These are phyloP conservation scores for Phyllotreta cruciferae DNA, from an alignment of 2,888 invertebrate species.

Conservation along the genomic window DNA sequence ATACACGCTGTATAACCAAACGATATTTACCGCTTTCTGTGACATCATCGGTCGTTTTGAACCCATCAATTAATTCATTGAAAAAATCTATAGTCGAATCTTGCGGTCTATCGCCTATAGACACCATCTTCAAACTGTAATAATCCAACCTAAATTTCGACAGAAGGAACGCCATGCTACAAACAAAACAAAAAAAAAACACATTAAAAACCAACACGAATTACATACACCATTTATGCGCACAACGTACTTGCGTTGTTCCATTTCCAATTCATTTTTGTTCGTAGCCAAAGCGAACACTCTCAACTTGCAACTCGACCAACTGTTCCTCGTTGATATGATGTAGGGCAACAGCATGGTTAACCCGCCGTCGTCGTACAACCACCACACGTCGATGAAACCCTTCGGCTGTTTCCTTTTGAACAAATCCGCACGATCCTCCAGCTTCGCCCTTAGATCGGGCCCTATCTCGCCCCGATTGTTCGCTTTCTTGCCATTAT, in stretches of 20 bases:
- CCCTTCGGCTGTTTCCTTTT: slow-evolving; percentile 80
- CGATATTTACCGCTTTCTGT: slow-evolving; percentile 50
- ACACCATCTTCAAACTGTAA: slow-evolving; percentile 89
- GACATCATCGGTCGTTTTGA: slow-evolving; percentile 61
- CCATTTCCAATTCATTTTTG: slow-evolving; percentile 76
- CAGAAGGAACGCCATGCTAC: slow-evolving; percentile 90
- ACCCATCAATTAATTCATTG: slow-evolving; percentile 73
- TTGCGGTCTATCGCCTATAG: slow-evolving; percentile 83
- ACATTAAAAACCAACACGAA: slow-evolving; percentile 11
- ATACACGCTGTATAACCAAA: background rate
- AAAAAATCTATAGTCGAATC: slow-evolving; percentile 77
- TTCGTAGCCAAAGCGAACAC: slow-evolving; percentile 86
- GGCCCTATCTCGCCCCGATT: slow-evolving; percentile 3
- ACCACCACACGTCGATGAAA: slow-evolving; percentile 94
- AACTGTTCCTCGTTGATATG: slow-evolving; percentile 78
- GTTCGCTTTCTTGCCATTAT: no score
- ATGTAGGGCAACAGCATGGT: slow-evolving; percentile 88
- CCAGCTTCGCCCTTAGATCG: slow-evolving; percentile 58
- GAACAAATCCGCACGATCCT: slow-evolving; percentile 74
- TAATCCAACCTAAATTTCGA: slow-evolving; percentile 95
- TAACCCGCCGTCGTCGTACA: slow-evolving; percentile 91
- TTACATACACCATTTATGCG: background rate
- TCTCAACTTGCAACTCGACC: slow-evolving; percentile 79
- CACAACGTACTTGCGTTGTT: slow-evolving; percentile 80
- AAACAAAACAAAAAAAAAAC: slow-evolving; percentile 46